Evolutionary conservation across 2,797 vertebrate species (phyloP).

Genomic region (Sitta carolinensis): DNA sequence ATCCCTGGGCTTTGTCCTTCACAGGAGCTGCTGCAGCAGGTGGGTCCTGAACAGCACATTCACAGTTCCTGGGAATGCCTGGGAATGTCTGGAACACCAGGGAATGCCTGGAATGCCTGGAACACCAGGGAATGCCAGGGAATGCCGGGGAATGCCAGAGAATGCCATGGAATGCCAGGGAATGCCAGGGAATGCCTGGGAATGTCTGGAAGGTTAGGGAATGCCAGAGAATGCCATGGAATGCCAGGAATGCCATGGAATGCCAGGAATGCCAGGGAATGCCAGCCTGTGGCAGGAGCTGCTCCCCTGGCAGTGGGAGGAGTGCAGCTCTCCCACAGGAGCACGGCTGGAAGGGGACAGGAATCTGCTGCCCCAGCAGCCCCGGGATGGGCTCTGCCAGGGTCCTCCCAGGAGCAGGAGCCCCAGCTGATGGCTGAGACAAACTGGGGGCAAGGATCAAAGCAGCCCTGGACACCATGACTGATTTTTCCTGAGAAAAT

Average conservation of each 20-base stretch:
- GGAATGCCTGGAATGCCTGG: background rate
- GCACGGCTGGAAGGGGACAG: rapidly evolving
- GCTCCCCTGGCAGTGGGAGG: background rate
- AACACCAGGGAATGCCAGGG: background rate
- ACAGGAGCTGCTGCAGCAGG: background rate
- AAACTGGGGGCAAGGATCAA: background rate
- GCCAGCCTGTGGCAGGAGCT: background rate
- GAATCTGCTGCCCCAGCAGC: too few relatives aligned
- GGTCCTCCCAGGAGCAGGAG: background rate
- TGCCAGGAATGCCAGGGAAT: background rate
- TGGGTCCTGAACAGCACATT: rapidly evolving
- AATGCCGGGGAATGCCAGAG: background rate
- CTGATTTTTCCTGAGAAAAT: background rate
- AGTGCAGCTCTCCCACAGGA: background rate
- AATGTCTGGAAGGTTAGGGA: background rate
- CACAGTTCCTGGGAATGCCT: background rate
- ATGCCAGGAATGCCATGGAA: background rate
- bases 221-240: background rate
- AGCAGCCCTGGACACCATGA: background rate
- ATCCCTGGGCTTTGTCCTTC: background rate
- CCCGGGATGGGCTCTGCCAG: too few relatives aligned
- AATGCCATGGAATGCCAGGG: background rate
- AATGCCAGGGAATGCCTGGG: background rate
- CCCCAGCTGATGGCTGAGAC: background rate
- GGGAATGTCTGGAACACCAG: background rate